phyloP scores from a whole-genome alignment of 2,113 vertebrate species.

The Myocastor coypus region DNA sequence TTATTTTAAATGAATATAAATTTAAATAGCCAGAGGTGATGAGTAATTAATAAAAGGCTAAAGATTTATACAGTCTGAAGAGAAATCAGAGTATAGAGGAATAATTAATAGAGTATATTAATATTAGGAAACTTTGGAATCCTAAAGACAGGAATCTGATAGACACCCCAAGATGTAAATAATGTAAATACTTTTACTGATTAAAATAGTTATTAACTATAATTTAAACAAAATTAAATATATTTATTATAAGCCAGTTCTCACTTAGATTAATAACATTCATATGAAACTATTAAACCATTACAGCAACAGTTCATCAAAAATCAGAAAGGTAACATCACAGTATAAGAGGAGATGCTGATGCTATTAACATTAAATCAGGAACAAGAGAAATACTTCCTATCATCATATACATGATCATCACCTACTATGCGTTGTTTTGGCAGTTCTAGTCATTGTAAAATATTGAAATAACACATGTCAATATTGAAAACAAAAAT shows the following conservation, averaged over 20 bases:
- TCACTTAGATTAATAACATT: neutral
- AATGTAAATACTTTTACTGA: neutral
- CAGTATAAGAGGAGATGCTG: neutral
- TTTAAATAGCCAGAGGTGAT: neutral
- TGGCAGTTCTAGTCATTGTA: neutral
- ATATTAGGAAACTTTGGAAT: constrained; percentile 37
- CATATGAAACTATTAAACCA: constrained; percentile 29
- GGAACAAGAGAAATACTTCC: neutral
- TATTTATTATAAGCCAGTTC: constrained; percentile 26
- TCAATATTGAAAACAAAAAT: constrained; percentile 47
- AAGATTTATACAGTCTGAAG: no score
- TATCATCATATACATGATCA: neutral
- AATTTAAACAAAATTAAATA: neutral
- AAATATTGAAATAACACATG: constrained; percentile 33
- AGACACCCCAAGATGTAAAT: constrained; percentile 35
- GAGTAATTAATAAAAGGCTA: neutral
- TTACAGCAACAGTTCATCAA: neutral
- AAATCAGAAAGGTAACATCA: neutral
- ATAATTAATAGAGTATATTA: neutral
- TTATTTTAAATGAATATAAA: constrained; percentile 34
- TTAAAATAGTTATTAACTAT: constrained; percentile 57
- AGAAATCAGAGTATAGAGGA: neutral
- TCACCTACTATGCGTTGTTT: constrained; percentile 22
- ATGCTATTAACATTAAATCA: neutral
- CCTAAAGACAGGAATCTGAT: constrained; percentile 8